Base-by-base conservation (phyloP, 2,888 invertebrate species). In the Corythucha ciliata region DNA sequence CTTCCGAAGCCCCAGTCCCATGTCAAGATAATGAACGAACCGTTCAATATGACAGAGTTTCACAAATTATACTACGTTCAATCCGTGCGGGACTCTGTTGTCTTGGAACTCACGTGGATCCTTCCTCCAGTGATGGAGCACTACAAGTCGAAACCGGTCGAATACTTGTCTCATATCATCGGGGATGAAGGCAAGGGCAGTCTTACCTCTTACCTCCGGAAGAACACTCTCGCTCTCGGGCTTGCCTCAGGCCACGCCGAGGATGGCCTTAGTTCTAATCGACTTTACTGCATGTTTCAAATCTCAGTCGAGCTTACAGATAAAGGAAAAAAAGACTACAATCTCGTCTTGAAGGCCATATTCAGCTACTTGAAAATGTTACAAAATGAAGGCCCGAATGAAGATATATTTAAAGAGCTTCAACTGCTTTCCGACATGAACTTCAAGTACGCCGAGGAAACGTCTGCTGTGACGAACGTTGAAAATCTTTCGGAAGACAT, bases 171-270 rank as follows among this genome's bases (percentile, higher is more conserved):
- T 0, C 80, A 79, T 67, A 67, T 92, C n/a, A 68, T 92, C 4
- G 88, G 86, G 0, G 83, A 91, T 66, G 90, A 93, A 67, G 91
- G 91, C 1, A 78, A 79, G 62, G 88, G 87, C 50, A 87, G 87
- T 59, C 69, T 90, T n/a, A 75, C 85, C 2, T 80, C 83, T 0
- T 85, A 81, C 64, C 70, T 90, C 20, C 75, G 81, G 52, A 79
- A 80, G 62, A 83, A 79, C 65, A 77, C 85, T 25, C 88, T 86
- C 86, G 84, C 81, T 1, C 67, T 86, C 5, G 78, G 77, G 6
- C 74, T 87, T 40, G 75, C 75, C 58, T 77, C 80, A 2, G 86
- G 84, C 4, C 80, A 80, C 61, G 78, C 77, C 0, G 83, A 81
- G 6, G 69, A 68, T 61, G 89, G 85, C 1, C 81, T 80, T 58